These are phyloP conservation scores for Conus betulinus DNA, from an alignment of 1,140 invertebrate genomes.

Conservation along the genomic window DNA sequence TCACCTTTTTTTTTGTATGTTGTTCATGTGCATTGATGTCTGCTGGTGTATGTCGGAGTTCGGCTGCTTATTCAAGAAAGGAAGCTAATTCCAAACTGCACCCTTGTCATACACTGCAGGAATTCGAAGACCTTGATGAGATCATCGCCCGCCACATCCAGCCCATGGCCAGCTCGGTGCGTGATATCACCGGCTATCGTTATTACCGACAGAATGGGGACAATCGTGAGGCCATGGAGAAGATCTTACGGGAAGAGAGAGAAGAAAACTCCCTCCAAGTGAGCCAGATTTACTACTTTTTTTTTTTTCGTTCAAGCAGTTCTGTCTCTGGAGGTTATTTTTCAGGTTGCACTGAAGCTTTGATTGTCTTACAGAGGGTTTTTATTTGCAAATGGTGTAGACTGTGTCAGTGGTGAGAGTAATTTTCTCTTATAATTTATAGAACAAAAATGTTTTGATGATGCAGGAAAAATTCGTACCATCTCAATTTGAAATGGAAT, in stretches of 20 bases:
- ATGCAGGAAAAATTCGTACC: no score
- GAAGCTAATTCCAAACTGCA: conserved; percentile 8
- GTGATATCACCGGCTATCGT: conserved; percentile 94
- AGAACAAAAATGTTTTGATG: no score
- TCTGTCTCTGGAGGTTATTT: no score
- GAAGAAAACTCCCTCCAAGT: conserved; percentile 70
- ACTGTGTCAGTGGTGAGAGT: no score
- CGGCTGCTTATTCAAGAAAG: background rate
- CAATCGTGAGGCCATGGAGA: conserved; percentile 87
- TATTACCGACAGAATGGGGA: conserved; percentile 87
- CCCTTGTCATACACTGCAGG: conserved; percentile 71
- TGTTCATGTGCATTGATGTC: no score
- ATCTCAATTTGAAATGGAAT: no score
- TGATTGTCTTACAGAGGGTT: no score
- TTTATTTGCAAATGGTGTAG: no score
- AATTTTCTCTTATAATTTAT: no score
- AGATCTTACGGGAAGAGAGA: conserved; percentile 82
- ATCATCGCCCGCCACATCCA: conserved; percentile 97
- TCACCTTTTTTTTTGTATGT: background rate
- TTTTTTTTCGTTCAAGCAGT: background rate
- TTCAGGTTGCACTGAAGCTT: no score
- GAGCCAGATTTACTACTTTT: background rate
- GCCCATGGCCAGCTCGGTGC: conserved; percentile 94
- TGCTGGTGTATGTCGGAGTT: no score
- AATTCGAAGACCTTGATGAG: conserved; percentile 99